phyloP scores from a whole-genome alignment of 1,140 invertebrate genomes.

The Drosophila seguyi region DNA sequence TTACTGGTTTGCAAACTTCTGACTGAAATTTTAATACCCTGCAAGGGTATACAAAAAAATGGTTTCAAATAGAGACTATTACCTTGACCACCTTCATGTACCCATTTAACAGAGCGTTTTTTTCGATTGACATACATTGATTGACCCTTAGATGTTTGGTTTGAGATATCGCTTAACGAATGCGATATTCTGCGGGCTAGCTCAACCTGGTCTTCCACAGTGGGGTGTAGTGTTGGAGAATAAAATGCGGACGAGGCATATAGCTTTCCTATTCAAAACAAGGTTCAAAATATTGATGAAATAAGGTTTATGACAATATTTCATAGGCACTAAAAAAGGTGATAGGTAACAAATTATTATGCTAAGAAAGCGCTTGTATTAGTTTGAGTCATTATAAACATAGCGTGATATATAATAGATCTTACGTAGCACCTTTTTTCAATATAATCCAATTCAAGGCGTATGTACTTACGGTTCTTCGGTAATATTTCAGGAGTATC shows the following conservation, averaged over 20 bases:
- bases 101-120: slow-evolving; percentile 96
- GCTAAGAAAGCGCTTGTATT: not conserved
- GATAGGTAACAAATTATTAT: slow-evolving; percentile 58
- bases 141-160: slow-evolving; percentile 96
- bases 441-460: not conserved
- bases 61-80: slow-evolving; percentile 41
- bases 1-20: too few species aligned
- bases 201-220: slow-evolving; percentile 97
- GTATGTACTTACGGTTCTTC: slow-evolving; percentile 88
- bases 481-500: slow-evolving; percentile 90
- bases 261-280: slow-evolving; percentile 90
- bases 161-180: slow-evolving; percentile 96
- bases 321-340: slow-evolving; percentile 44
- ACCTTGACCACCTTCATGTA: slow-evolving; percentile 91
- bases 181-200: slow-evolving; percentile 95
- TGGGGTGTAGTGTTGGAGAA: slow-evolving; percentile 93
- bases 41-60: slow-evolving; percentile 7
- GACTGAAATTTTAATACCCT: too few species aligned
- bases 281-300: slow-evolving; percentile 57
- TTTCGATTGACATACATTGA: slow-evolving; percentile 98
- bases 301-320: not conserved
- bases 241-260: slow-evolving; percentile 98
- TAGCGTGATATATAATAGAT: not conserved
- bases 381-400: not conserved
- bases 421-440: slow-evolving; percentile 79